Base-by-base conservation (phyloP, 1,140 invertebrate genomes). In the Drosophila arawakana region DNA sequence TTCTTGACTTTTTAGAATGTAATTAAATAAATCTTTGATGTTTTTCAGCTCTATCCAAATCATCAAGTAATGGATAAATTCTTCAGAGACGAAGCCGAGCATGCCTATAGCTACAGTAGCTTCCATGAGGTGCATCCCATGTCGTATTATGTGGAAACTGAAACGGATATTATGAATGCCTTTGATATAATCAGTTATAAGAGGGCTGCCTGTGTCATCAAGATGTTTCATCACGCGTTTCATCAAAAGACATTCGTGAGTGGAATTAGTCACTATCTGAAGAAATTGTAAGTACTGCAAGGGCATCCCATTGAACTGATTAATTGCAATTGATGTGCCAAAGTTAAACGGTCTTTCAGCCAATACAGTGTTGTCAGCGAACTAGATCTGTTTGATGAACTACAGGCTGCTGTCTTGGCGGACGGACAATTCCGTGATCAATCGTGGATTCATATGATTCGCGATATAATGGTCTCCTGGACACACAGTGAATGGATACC, bases 171-270 rank as follows among this genome's bases (percentile, higher is more conserved):
- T 52, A 93, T 94, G 35, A 93, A 94, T 13, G 95, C 96, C 3
- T 98, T 98, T 84, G 97, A 98, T 90, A 93, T 93, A 3, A 97
- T 98, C 11, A 95, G 96, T 1, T 98, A 98, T 83, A 94, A 94
- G 54, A 95, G 95, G 92, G 93, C 91, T 18, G 92, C 91, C 74
- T 92, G 86, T 55, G 90, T 94, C n/a, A 92, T 94, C 57, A 90
- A 91, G 41, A 94, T 94, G 93, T 93, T 94, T 59, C 81, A 92
- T 30, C 90, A 93, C 50, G 91, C 93, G 15, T 83, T 94, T 35
- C 78, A 74, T 0, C 80, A 91, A 58, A 43, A 88, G 6, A 68
- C 84, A 11, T 94, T 94, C 43, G 43, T 91, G n/a, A 52, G 63
- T 0, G 92, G 91, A 18, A 80, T 94, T 6, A 58, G 49, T 0